Evolutionary conservation across 2,797 vertebrate species (phyloP).

Genomic region (Gouania willdenowi): DNA sequence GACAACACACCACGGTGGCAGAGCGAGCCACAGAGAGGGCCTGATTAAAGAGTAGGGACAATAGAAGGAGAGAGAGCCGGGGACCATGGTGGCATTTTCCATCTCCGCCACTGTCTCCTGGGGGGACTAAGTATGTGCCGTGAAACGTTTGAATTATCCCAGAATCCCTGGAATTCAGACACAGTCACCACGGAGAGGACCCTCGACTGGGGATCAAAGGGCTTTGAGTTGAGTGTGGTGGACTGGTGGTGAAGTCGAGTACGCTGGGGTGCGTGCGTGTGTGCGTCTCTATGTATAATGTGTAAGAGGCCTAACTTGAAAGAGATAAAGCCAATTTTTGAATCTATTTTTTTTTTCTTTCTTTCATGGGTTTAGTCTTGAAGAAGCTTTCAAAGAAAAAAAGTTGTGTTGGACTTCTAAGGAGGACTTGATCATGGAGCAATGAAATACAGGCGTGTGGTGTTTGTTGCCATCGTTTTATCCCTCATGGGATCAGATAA

Average conservation of each 20-base stretch:
- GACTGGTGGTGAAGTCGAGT: conserved; percentile 61
- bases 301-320: conserved; percentile 32
- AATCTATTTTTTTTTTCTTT: conserved; percentile 39
- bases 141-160: conserved; percentile 78
- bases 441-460: conserved; percentile 45
- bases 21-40: conserved; percentile 66
- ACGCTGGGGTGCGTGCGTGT: conserved; percentile 43
- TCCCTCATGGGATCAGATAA: conserved; percentile 59
- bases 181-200: conserved; percentile 73
- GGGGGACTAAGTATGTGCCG: conserved; percentile 69
- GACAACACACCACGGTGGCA: conserved; percentile 76
- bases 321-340: conserved; percentile 50
- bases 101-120: conserved; percentile 68
- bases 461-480: conserved; percentile 47
- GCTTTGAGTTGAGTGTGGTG: conserved; percentile 63
- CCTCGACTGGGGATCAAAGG: conserved; percentile 76
- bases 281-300: conserved; percentile 14
- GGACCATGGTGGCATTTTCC: conserved; percentile 75
- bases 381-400: conserved; percentile 26
- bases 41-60: conserved; percentile 82
- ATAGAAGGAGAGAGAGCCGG: conserved; percentile 70
- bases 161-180: conserved; percentile 80
- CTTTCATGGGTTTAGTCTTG: conserved; percentile 32
- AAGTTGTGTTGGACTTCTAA: conserved; percentile 47
- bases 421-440: conserved; percentile 28